These are phyloP conservation scores for Achatina immaculata DNA, from an alignment of 1,140 invertebrate species.

Conservation along the genomic window DNA sequence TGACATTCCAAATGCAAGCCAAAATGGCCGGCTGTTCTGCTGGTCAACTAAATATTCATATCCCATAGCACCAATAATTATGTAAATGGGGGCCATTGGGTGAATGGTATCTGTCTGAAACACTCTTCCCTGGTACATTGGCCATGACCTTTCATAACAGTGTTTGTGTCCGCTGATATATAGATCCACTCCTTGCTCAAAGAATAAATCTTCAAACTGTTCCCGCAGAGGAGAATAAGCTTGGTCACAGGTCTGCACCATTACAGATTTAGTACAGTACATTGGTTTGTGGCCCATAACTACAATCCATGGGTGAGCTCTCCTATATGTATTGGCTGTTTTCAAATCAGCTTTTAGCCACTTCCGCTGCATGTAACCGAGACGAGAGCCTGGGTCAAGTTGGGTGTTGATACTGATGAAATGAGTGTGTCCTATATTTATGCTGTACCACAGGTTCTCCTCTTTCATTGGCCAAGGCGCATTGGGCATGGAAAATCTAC, in stretches of 20 bases:
- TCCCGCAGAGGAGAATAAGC: constrained; percentile 42
- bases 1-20: constrained; percentile 54
- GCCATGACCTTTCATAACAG: constrained; percentile 93
- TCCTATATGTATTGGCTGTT: constrained; percentile 56
- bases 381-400: constrained; percentile 48
- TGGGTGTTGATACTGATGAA: constrained; percentile 64
- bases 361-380: constrained; percentile 46
- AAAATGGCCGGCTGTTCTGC: constrained; percentile 45
- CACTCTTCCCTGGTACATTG: constrained; percentile 87
- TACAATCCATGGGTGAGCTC: constrained; percentile 67
- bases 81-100: constrained; percentile 58
- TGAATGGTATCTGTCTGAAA: constrained; percentile 55
- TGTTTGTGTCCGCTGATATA: constrained; percentile 97
- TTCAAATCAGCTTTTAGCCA: constrained; percentile 63
- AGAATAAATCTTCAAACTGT: constrained; percentile 86
- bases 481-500: constrained; percentile 69
- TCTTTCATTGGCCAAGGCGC: constrained; percentile 61
- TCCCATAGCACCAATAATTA: constrained; percentile 59
- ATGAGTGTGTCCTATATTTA: constrained; percentile 64
- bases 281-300: constrained; percentile 67
- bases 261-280: constrained; percentile 63
- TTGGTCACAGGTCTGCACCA: constrained; percentile 48
- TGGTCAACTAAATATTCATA: constrained; percentile 66
- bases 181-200: constrained; percentile 90
- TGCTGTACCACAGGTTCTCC: constrained; percentile 71